phyloP scores from a whole-genome alignment of 2,797 vertebrate species.

The Chloroceryle amazona region DNA sequence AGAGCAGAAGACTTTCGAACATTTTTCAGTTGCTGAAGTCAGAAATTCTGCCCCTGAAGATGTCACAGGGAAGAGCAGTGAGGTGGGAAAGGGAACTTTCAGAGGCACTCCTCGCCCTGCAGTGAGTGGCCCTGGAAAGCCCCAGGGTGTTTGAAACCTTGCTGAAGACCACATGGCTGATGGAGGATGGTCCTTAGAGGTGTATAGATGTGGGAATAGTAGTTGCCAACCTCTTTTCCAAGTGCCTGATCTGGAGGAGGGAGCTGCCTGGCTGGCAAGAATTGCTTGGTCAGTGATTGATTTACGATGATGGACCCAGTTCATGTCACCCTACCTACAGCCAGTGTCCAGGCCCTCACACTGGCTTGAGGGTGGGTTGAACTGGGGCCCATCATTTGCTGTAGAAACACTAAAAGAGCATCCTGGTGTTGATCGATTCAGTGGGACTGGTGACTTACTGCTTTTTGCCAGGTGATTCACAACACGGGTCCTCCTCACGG shows the following conservation, averaged over 20 bases:
- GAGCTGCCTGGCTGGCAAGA: background rate
- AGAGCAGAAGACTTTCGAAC: background rate
- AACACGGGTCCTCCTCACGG: rapidly evolving
- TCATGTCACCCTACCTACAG: background rate
- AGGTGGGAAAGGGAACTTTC: background rate
- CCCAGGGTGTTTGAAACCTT: rapidly evolving
- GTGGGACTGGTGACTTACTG: background rate
- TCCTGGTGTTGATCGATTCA: background rate
- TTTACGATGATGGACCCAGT: background rate
- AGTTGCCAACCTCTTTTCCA: background rate
- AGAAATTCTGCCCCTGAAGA: background rate
- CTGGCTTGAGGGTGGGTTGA: background rate
- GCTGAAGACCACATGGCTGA: background rate
- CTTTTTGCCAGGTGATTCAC: background rate
- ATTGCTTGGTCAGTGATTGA: rapidly evolving
- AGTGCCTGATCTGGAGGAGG: background rate
- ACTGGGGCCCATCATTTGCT: background rate
- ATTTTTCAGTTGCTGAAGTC: background rate
- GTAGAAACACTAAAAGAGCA: background rate
- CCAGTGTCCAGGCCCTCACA: rapidly evolving
- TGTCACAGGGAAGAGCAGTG: background rate
- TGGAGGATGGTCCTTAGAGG: background rate
- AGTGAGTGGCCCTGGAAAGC: background rate
- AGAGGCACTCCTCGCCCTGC: background rate
- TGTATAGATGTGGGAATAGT: background rate